phyloP scores from a whole-genome alignment of 2,113 vertebrate genomes.

The Ochotona princeps region DNA sequence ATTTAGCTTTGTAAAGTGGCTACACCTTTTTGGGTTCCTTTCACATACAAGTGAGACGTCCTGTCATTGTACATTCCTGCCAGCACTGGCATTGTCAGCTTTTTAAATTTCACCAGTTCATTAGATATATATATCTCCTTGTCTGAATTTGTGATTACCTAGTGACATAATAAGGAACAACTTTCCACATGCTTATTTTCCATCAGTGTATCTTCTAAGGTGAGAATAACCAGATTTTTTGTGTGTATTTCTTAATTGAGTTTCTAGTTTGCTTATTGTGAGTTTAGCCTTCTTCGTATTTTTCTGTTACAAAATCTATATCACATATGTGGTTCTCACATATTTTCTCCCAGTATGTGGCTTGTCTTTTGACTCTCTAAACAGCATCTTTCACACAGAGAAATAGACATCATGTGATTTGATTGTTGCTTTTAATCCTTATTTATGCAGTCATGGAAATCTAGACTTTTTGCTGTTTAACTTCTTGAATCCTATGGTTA shows the following conservation, averaged over 20 bases:
- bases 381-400: neutral
- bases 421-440: no score
- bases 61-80: neutral
- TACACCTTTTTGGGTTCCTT: neutral
- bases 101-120: neutral
- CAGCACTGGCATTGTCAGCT: neutral
- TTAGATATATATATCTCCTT: neutral
- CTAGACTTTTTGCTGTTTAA: no score
- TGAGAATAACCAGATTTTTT: neutral
- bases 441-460: no score
- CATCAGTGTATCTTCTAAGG: neutral
- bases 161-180: neutral
- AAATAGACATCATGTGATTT: no score
- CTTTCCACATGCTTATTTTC: neutral
- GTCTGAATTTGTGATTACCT: slow-evolving; percentile 12
- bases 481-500: no score
- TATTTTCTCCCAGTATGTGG: slow-evolving; percentile 1
- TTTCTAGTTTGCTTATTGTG: slow-evolving; percentile 13
- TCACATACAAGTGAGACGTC: neutral
- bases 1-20: slow-evolving; percentile 23
- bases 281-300: neutral
- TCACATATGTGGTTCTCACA: neutral
- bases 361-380: slow-evolving; percentile 8
- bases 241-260: neutral
- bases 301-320: slow-evolving; percentile 1